Evolutionary conservation across 2,888 invertebrate species (phyloP), one percentile per base, ranked within the genome.

Genomic region (Anticlea derivata): DNA sequence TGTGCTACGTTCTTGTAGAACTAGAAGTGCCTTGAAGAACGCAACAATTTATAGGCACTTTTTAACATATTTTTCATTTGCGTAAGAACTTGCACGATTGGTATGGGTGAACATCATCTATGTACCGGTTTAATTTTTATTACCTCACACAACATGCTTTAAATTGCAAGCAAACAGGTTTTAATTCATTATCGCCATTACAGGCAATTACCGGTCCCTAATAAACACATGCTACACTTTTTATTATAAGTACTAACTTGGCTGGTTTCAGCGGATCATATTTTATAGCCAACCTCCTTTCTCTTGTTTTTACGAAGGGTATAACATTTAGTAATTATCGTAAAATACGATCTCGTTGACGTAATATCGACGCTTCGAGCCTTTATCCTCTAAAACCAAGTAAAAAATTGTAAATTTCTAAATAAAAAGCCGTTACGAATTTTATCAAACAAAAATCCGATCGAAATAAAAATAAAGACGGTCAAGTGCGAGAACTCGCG

Each of bases 231-330:
- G 41, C 31, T 31, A 41, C 13, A 27, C 11, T 44, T 44, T 33
- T 44, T 30, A 40, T 40, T 30, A 8, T 20, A 34, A 34, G 10
- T 44, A 27, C 27, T 20, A 30, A 22, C 29, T 40, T 39, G 8
- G 23, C 11, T n/a, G 20, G 22, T 20, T 43, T 34, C 33, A 11
- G 41, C 31, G 22, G 5, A 8, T 24, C 5, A 31, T 40, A 23
- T 29, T 31, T 31, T 31, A 38, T 13, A 23, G 29, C n/a, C 3
- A 10, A 10, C 38, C 8, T 23, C 37, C 2, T 43, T 13, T 35
- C 20, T 35, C 8, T 45, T 45, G 34, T 35, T 12, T 41, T 41
- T 40, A 40, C 11, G 39, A 20, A 43, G 20, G 43, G 17, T 43
- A 26, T 39, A 43, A 26, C 12, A 26, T 7, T 5, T 33, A 33